phyloP scores from a whole-genome alignment of 2,888 invertebrate genomes.

The Cremastinae sp. region DNA sequence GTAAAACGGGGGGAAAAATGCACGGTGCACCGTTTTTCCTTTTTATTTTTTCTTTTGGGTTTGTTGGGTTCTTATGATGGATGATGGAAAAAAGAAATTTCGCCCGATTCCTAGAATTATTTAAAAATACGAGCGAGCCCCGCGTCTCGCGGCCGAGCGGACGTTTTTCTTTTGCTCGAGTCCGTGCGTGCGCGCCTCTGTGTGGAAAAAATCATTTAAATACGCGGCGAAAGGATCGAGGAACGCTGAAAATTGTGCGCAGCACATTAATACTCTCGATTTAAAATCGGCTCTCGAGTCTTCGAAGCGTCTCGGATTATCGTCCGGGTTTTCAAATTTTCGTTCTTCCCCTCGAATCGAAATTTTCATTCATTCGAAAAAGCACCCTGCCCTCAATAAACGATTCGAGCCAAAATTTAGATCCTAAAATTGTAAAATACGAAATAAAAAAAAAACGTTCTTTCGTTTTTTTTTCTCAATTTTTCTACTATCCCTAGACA shows the following conservation, averaged over 20 bases:
- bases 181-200: not conserved
- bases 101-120: constrained; percentile 11
- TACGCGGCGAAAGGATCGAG: constrained; percentile 1
- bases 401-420: constrained; percentile 17
- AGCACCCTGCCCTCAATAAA: no score
- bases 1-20: constrained; percentile 5
- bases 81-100: constrained; percentile 18
- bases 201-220: constrained; percentile 33
- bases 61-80: not conserved
- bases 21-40: not conserved
- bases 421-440: constrained; percentile 6
- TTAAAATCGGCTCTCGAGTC: not conserved
- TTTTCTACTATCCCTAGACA: not conserved
- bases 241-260: constrained; percentile 40
- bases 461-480: not conserved
- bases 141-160: constrained; percentile 2
- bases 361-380: no score
- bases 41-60: no score
- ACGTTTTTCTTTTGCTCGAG: not conserved
- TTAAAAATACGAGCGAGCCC: constrained; percentile 20
- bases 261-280: constrained; percentile 30
- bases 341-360: no score
- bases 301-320: not conserved
- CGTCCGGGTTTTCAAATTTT: no score
- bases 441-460: no score